Evolutionary conservation across 2,113 vertebrate genomes (phyloP).

Genomic region (Protomyctophum bolini): DNA sequence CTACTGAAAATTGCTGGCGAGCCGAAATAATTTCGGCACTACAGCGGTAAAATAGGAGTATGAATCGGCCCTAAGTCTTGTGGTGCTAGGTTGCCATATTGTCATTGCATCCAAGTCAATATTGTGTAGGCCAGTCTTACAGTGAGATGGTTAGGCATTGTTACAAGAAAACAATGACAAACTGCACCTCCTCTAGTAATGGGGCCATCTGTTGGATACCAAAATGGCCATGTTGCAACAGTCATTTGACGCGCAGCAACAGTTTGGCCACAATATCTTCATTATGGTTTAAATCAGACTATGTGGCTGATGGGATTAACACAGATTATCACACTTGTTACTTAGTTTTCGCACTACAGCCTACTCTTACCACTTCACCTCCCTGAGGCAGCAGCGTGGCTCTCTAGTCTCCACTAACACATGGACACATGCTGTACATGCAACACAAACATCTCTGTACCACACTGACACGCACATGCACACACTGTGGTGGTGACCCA

Average conservation of each 20-base stretch:
- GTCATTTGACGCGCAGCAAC: neutral
- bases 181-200: neutral
- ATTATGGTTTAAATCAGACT: neutral
- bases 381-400: constrained; percentile 6
- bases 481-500: constrained; percentile 54
- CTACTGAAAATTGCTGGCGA: no score
- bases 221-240: constrained; percentile 22
- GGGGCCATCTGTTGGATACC: constrained; percentile 35
- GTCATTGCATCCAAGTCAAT: no score
- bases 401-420: constrained; percentile 13
- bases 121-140: neutral
- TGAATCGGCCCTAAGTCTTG: no score
- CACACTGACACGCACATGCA: neutral
- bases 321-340: no score
- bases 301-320: no score
- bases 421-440: neutral
- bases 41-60: no score
- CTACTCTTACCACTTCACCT: constrained; percentile 26
- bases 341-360: constrained; percentile 24
- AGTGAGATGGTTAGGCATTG: neutral
- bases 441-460: neutral
- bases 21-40: no score
- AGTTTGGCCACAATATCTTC: neutral
- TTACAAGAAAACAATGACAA: constrained; percentile 23
- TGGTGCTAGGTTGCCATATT: no score